phyloP scores from a whole-genome alignment of 2,113 vertebrate genomes.

The Psittacula cyanocephala region DNA sequence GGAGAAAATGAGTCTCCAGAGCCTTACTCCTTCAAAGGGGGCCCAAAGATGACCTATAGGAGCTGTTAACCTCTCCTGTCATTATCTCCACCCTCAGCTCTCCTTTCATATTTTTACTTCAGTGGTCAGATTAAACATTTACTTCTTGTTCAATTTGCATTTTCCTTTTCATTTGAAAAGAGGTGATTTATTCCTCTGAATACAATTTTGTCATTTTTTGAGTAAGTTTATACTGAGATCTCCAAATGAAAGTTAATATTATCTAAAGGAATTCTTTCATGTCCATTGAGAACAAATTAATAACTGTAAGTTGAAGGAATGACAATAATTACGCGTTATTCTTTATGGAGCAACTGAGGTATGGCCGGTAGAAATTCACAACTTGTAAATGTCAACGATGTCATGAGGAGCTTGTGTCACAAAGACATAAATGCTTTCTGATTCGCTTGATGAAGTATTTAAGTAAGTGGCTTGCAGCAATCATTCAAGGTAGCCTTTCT shows the following conservation, averaged over 20 bases:
- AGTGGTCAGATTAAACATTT: background rate
- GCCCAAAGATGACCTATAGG: background rate
- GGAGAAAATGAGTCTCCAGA: background rate
- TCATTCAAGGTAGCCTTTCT: background rate
- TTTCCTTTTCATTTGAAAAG: background rate
- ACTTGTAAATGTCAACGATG: background rate
- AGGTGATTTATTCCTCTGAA: background rate
- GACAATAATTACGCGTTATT: background rate
- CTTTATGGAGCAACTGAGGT: background rate
- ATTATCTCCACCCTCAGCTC: background rate
- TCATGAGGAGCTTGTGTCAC: background rate
- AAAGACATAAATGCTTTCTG: background rate
- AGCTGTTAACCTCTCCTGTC: background rate
- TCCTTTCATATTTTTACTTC: background rate
- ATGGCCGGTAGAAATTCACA: background rate
- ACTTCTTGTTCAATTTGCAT: rapidly evolving
- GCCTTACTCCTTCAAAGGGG: background rate
- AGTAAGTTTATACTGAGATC: background rate
- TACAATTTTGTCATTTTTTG: background rate
- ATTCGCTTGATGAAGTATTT: background rate
- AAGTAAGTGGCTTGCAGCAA: background rate
- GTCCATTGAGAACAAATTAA: background rate
- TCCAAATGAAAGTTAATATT: background rate
- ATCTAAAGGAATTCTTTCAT: background rate
- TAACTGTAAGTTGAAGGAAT: background rate